phyloP scores from a whole-genome alignment of 1,140 invertebrate species.

The Cydia splendana region DNA sequence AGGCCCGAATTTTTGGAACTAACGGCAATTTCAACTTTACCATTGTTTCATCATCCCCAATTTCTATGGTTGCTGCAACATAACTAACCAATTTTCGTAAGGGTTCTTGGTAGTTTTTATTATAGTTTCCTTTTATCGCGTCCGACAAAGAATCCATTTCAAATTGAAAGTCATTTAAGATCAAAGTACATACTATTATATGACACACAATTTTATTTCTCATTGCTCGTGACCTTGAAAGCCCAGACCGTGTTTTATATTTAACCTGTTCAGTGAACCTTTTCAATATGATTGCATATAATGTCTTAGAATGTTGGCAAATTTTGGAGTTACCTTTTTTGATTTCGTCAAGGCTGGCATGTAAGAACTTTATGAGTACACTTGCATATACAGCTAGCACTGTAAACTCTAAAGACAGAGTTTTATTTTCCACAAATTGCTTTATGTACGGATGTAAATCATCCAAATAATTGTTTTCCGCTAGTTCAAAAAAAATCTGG shows the following conservation, averaged over 20 bases:
- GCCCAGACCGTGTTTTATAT: constrained; percentile 34
- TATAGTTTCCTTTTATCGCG: constrained; percentile 47
- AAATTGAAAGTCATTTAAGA: constrained; percentile 65
- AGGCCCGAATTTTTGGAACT: constrained; percentile 40
- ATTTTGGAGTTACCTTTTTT: constrained; percentile 53
- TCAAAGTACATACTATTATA: constrained; percentile 58
- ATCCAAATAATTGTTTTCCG: constrained; percentile 52
- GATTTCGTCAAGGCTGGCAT: constrained; percentile 50
- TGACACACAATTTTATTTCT: constrained; percentile 45
- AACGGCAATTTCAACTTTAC: constrained; percentile 63
- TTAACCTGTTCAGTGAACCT: constrained; percentile 54
- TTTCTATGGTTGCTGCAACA: constrained; percentile 55
- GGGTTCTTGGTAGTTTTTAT: constrained; percentile 21
- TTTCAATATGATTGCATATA: constrained; percentile 58
- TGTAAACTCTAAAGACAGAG: constrained; percentile 46
- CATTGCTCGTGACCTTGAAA: neutral
- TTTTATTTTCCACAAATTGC: constrained; percentile 44
- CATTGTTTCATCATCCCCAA: constrained; percentile 46
- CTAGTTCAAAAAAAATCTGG: constrained; percentile 58
- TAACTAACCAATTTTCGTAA: constrained; percentile 48
- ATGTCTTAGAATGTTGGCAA: constrained; percentile 51
- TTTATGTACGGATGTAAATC: constrained; percentile 53
- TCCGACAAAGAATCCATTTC: constrained; percentile 54
- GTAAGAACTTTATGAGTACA: constrained; percentile 53
- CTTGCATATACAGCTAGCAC: constrained; percentile 62